Base-by-base conservation (phyloP, 2,888 invertebrate species). In the Chorisops tibialis region DNA sequence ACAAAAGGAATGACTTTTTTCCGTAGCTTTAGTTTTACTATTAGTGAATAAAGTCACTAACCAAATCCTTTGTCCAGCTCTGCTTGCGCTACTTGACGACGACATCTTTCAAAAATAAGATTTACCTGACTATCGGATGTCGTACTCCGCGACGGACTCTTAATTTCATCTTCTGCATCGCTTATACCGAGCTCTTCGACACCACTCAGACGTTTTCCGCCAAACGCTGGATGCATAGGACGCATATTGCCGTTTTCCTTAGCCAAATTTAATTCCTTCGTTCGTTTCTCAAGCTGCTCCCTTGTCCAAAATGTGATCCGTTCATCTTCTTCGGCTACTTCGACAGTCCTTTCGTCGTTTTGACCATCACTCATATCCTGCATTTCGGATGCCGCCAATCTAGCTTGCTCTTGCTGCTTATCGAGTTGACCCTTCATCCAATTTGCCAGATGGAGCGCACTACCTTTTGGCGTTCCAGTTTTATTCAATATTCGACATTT, bases 371-470 rank as follows among this genome's bases (percentile, higher is more conserved):
- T 43, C 38, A 48, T 75, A 63, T 74, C 73, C 24, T 71, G 69
- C 1, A 75, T 68, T 54, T 73, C 70, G 0, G 70, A 71, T 3
- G 75, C 75, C 16, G 73, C 72, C 60, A 77, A 63, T 2, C 74
- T 73, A 0, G 75, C 78, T 67, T 77, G 74, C 52, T 77, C 75
- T 66, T 83, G 83, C 50, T 84, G 83, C 47, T 82, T 80, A 67
- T 87, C 87, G 52, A 89, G 81, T 64, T 89, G 83, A 4, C 88
- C 87, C 63, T 87, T 88, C 87, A 90, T 89, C 90, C 90, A 90
- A 70, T 88, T 85, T 67, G 89, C 88, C 67, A 90, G 79, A 70
- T 89, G 89, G 51, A 88, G 75, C 1, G 88, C 88, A 61, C 87
- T 88, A 14, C 87, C 87, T 73, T 85, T 86, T 70, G 86, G 85